These are phyloP conservation scores for Branchipolynoe longqiensis DNA, from an alignment of 2,888 invertebrate genomes.

Conservation along the genomic window DNA sequence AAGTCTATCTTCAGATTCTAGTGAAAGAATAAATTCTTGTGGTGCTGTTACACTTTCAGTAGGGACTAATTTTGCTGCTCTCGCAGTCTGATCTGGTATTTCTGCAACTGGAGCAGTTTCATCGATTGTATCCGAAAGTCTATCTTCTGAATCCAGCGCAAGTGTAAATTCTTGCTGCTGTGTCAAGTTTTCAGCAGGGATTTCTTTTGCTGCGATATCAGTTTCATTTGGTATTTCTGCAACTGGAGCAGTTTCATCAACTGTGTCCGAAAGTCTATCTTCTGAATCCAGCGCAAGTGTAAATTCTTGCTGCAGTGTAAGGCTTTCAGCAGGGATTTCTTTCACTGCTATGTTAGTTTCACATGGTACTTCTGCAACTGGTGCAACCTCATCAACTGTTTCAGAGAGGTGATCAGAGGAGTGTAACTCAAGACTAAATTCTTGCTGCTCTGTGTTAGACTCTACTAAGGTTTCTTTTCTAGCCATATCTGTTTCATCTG, in stretches of 20 bases:
- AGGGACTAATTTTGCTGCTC: neutral
- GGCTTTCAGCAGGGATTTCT: constrained; percentile 11
- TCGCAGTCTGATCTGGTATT: neutral
- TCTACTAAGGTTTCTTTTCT: neutral
- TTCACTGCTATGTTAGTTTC: neutral
- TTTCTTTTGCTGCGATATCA: neutral
- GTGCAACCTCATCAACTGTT: neutral
- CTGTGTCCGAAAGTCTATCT: neutral
- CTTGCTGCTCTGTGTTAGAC: constrained; percentile 1
- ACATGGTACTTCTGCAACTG: neutral
- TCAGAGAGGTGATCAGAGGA: neutral
- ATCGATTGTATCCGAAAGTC: neutral
- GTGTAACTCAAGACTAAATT: neutral
- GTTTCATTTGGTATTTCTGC: constrained; percentile 1
- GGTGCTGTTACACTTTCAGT: neutral
- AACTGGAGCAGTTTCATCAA: constrained; percentile 15
- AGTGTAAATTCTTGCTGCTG: constrained; percentile 20
- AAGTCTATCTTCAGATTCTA: neutral
- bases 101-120: neutral
- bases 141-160: neutral
- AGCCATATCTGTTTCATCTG: neutral
- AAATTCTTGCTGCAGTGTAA: constrained; percentile 30
- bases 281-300: neutral
- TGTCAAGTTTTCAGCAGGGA: neutral
- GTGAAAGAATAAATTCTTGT: constrained; percentile 2